Evolutionary conservation across 2,888 invertebrate species (phyloP), one percentile per base, ranked within the genome.

Genomic region (Tupiocoris notatus): DNA sequence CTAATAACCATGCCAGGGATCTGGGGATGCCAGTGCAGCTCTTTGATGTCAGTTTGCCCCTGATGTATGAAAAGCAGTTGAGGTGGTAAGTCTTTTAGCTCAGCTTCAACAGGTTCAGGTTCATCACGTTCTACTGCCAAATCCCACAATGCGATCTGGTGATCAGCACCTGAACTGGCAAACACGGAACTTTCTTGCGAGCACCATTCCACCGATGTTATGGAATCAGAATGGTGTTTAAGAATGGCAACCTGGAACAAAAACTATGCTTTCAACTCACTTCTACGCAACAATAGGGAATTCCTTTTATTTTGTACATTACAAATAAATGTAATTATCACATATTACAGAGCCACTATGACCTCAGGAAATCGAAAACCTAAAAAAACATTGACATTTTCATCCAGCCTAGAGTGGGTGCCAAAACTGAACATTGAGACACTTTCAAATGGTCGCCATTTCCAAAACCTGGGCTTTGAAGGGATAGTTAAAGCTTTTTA

Each of bases 181-280:
- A 99, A 90, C 2, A 98, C 94, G 23, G 97, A 94, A 0, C 92
- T 89, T 84, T 99, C 99, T 1, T 88, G 88, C 79, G 95, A 96
- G 86, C 95, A 93, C 99, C 99, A 99, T 84, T 99, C 96, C 2
- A 99, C 92, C 0, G 97, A 96, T 0, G 96, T 98, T 74, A 99
- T 90, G 1, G 97, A 94, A 62, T 90, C 92, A 1, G 91, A 92
- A 84, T 99, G 99, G 83, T 99, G 96, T 84, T 97, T 97, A 84
- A 99, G 97, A 39, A 91, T 90, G 0, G 96, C 98, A 1, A 97
- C 92, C 2, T 97, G n/a, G 56, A 39, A 56, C 17, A n/a, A 75
- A 74, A 67, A 1, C n/a, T n/a, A n/a, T n/a, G n/a, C n/a, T n/a
- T n/a, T n/a, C n/a, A n/a, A n/a, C n/a, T n/a, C n/a, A n/a, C n/a